Conservation (phyloP, 2,888 invertebrate species). For the Platerodrilus igneus region DNA sequence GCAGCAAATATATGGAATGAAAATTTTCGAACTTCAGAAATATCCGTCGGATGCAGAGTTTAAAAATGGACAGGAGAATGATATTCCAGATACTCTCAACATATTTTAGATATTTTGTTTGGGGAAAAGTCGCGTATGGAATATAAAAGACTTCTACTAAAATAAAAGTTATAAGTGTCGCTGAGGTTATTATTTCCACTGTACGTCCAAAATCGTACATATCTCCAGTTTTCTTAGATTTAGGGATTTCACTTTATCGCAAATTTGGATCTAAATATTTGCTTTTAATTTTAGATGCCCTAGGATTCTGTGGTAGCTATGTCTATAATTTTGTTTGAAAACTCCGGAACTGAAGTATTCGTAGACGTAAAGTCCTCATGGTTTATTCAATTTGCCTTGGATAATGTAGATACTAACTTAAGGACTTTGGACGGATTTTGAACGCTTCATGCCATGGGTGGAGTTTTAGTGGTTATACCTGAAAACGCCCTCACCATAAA, state of each 20-base stretch:
- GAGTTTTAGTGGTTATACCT: conserved; percentile 7
- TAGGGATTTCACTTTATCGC: conserved; percentile 1
- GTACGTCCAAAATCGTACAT: conserved; percentile 3
- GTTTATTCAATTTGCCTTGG: conserved; percentile 8
- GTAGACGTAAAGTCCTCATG: conserved; percentile 1
- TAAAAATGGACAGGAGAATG: no score
- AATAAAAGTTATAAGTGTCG: conserved; percentile 2
- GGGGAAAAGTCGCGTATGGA: background rate
- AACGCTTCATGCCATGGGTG: no score
- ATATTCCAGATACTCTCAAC: no score
- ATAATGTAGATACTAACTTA: conserved; percentile 7
- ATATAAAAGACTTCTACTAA: background rate
- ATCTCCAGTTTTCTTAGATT: conserved; percentile 1
- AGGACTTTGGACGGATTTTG: conserved; percentile 9
- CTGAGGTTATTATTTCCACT: conserved; percentile 1
- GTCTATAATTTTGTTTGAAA: conserved; percentile 4
- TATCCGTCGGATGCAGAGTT: no score
- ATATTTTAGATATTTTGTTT: conserved; percentile 4
- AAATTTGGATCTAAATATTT: conserved; percentile 5
- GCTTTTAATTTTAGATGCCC: conserved; percentile 1
- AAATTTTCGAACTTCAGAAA: no score
- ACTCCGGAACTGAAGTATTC: background rate
- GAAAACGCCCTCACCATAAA: conserved; percentile 4
- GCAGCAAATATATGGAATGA: no score
- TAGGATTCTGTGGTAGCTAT: conserved; percentile 1